Evolutionary conservation across 2,113 vertebrate genomes (phyloP), one percentile per base, ranked within the genome.

Genomic region (Plecotus auritus): DNA sequence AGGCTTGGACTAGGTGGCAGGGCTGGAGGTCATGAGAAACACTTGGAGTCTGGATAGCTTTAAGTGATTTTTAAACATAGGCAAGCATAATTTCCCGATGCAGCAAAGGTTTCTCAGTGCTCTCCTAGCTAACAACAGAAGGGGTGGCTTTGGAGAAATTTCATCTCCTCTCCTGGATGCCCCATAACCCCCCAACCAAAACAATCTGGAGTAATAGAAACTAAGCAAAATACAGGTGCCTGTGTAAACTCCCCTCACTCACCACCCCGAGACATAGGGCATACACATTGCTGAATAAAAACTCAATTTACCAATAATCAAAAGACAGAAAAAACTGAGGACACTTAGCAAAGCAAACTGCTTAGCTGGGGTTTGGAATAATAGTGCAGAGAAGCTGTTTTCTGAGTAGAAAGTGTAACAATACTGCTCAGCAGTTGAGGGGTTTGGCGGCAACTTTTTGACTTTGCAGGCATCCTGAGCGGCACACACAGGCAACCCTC

Each of bases 241-340:
- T 1, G 4, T 28, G 45, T 12, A 49, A 9, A 9, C 32, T 7
- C 77, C 26, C 56, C 35, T 80, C 0, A 0, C 47, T 67, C 0
- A 0, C 28, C 40, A 22, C 23, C 9, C 22, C 1, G 18, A 76
- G 84, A 85, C 18, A 4, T 0, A 37, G 42, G 42, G 66, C 16
- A 1, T 12, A 9, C 67, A 30, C 16, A 26, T 0, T 0, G 12
- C 14, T 20, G 45, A 81, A 20, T 10, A 51, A 83, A 84, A 84
- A n/a, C 20, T 88, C 0, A 0, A 73, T 64, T n/a, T 61, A 30
- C 10, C 3, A 47, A 42, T 35, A 13, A 32, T 51, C 37, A 13
- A 67, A 70, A 78, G 42, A 30, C 16, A 74, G 35, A 2, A 37
- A 11, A 64, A n/a, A 37, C 73, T 2, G 12, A 61, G 42, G 28